A percentile compares a stretch with the other conserved stretches of the same genome.
phyloP scores from a whole-genome alignment of 2,797 vertebrate species.

The Sebastes goodei region DNA sequence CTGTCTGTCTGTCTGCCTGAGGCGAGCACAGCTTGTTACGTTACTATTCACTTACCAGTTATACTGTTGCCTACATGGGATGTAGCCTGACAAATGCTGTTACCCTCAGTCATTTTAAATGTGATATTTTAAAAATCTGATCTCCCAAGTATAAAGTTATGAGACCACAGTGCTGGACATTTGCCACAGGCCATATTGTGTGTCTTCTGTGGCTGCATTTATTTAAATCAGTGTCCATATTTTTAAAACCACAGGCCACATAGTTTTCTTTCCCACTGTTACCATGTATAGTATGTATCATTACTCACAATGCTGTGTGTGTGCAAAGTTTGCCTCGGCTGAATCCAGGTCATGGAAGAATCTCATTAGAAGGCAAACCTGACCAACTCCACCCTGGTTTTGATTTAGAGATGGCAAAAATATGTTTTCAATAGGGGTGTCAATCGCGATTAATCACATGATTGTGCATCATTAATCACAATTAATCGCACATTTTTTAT shows the following conservation, averaged over 20 bases:
- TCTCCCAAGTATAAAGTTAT: not conserved
- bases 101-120: slow-evolving; percentile 6
- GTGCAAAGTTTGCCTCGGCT: not conserved
- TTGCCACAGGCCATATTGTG: not conserved
- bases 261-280: not conserved
- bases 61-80: not conserved
- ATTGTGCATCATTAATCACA: not conserved
- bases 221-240: slow-evolving; percentile 10
- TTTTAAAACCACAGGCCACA: slow-evolving; percentile 10
- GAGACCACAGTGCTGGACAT: not conserved
- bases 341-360: not conserved
- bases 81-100: not conserved
- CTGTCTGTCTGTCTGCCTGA: not conserved
- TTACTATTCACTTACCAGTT: not conserved
- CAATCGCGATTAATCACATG: too few species aligned
- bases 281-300: not conserved
- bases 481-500: not conserved
- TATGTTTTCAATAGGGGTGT: not conserved
- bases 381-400: not conserved
- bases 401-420: not conserved
- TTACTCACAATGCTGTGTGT: not conserved
- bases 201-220: slow-evolving; percentile 14
- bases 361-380: not conserved
- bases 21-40: not conserved
- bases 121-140: slow-evolving; percentile 12